These are phyloP conservation scores for Neoaliturus tenellus DNA, from an alignment of 2,888 invertebrate genomes.

Conservation along the genomic window DNA sequence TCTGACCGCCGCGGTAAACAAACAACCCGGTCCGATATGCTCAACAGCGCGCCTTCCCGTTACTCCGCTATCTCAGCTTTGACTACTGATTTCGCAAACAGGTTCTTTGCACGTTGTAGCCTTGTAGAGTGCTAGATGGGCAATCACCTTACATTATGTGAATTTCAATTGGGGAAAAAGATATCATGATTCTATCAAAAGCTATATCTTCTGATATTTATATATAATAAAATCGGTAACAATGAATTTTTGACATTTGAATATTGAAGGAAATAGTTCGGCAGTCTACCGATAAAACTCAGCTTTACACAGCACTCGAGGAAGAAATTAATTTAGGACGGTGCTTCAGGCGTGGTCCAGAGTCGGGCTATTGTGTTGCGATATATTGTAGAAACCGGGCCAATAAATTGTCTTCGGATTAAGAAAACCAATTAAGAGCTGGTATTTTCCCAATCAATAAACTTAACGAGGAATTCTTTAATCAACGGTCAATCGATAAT, in stretches of 20 bases:
- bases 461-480: background rate
- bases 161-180: too few species aligned
- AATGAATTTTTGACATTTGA: too few species aligned
- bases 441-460: slow-evolving; percentile 26
- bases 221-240: too few species aligned
- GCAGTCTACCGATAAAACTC: too few species aligned
- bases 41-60: background rate
- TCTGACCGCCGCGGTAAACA: background rate
- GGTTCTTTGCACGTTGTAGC: too few species aligned
- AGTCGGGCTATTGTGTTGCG: background rate
- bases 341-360: background rate
- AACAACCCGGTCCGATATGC: background rate
- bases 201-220: too few species aligned
- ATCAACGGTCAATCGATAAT: background rate
- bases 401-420: background rate
- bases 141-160: too few species aligned
- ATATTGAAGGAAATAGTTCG: too few species aligned
- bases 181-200: too few species aligned
- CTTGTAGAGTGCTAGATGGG: too few species aligned
- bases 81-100: background rate
- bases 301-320: background rate
- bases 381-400: background rate
- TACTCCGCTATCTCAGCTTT: background rate
- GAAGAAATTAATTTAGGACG: background rate
- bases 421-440: slow-evolving; percentile 13